These are phyloP conservation scores for Arion vulgaris DNA, from an alignment of 1,140 invertebrate genomes.

Conservation along the genomic window DNA sequence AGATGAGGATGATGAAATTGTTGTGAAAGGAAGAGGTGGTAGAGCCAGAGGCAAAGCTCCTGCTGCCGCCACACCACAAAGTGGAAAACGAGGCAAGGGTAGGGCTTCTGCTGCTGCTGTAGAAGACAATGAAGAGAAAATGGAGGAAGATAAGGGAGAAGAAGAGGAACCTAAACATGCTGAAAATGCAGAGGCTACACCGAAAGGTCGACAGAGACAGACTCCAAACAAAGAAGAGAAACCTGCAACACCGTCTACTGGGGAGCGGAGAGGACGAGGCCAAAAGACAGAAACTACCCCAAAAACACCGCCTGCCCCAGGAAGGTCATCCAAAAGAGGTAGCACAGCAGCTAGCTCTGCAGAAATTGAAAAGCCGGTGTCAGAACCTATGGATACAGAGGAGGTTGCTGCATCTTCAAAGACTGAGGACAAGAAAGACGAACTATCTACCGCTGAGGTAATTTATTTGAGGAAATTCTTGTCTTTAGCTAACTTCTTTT, in stretches of 20 bases:
- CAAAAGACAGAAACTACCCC: not conserved
- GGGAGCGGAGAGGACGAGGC: not conserved
- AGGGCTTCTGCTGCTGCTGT: conserved; percentile 9
- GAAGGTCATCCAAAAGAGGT: not conserved
- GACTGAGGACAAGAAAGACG: conserved; percentile 24
- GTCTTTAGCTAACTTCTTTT: not conserved
- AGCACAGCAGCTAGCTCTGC: not conserved
- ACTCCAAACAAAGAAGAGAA: not conserved
- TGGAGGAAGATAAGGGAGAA: not conserved
- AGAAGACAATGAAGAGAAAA: conserved; percentile 37
- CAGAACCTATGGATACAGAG: conserved; percentile 41
- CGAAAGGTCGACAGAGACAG: not conserved
- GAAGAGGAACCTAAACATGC: not conserved
- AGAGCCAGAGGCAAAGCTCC: not conserved
- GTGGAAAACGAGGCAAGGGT: not conserved
- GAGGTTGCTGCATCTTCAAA: conserved; percentile 13
- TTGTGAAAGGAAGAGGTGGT: not conserved
- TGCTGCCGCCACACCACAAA: conserved; percentile 15
- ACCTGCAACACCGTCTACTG: not conserved
- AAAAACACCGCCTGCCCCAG: conserved; percentile 10
- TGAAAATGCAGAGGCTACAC: not conserved
- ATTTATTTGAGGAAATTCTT: not conserved
- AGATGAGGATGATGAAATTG: conserved; percentile 1
- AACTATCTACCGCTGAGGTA: not conserved
- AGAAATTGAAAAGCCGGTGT: conserved; percentile 7